Evolutionary conservation across 2,113 vertebrate genomes (phyloP), one percentile per base, ranked within the genome.

Genomic region (Callionymus lyra): DNA sequence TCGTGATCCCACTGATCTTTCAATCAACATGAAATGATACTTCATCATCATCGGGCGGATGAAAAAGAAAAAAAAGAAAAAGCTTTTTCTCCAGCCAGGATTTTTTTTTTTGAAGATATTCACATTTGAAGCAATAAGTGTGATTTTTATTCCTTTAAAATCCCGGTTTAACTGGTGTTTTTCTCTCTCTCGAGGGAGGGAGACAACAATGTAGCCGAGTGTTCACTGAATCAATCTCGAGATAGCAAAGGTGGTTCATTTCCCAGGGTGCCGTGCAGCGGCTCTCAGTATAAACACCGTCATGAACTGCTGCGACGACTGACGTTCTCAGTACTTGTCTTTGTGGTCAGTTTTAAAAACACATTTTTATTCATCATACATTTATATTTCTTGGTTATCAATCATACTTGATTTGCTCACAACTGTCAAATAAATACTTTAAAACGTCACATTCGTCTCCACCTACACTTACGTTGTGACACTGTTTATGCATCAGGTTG

Each of bases 1-100:
- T 78, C 65, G 6, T 54, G 45, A 62, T 56, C 57, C 41, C 35
- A 31, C 48, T 69, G 60, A 68, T 61, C 62, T 38, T 63, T 74
- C 63, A 63, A 47, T 73, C 66, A 70, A 16, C 14, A 17, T 53
- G 35, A 41, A 42, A 53, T 57, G 19, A 68, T 41, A 16, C 15
- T 16, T 15, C 27, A 61, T 51, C 46, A 53, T 34, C 53, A 47
- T 53, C 51, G 33, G n/a, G n/a, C n/a, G n/a, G n/a, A n/a, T n/a
- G n/a, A n/a, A n/a, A n/a, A n/a, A n/a, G n/a, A n/a, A n/a, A n/a
- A n/a, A n/a, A n/a, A n/a, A n/a, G n/a, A 16, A 27, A 27, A 4
- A 27, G 4, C 4, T 27, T 27, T 27, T 8, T 27, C 8, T 27
- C 8, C 21, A 27, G 12, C 11, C 6, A 12, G 12, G 1, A 1